A percentile compares a stretch with the other conserved stretches of the same genome.
Conservation (phyloP, 2,113 vertebrate species). For the Corynorhinus townsendii region DNA sequence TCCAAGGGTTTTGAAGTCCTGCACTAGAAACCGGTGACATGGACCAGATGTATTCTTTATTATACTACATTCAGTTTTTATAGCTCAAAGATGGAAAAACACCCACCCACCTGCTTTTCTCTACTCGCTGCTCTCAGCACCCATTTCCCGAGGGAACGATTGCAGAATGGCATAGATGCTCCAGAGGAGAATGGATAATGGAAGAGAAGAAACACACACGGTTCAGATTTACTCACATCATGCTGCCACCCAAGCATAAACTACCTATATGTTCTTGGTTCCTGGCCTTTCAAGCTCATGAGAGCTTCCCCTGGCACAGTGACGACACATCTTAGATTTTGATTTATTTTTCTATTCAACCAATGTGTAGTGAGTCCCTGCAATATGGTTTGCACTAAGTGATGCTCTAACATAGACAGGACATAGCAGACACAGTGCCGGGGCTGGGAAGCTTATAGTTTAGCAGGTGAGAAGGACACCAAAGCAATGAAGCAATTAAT, state of each 20-base stretch:
- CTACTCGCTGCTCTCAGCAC: background rate
- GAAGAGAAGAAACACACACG: background rate
- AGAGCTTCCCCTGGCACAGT: background rate
- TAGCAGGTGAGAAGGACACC: background rate
- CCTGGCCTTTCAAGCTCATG: background rate
- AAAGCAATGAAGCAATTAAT: background rate
- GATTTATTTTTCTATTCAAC: background rate
- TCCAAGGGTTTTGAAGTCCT: background rate
- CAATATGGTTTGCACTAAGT: background rate
- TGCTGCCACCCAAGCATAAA: background rate
- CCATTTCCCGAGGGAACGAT: background rate
- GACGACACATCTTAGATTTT: background rate
- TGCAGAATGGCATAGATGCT: background rate
- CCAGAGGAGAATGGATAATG: background rate
- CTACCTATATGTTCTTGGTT: accelerated
- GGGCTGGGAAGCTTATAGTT: background rate
- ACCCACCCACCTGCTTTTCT: background rate
- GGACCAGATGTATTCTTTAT: background rate
- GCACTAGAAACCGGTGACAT: background rate
- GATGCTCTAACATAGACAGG: background rate
- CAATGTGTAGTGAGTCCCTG: background rate
- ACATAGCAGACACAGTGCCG: background rate
- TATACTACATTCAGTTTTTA: background rate
- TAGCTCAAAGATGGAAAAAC: background rate
- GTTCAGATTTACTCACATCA: background rate